These are phyloP conservation scores for Listronotus oregonensis DNA, from an alignment of 1,140 invertebrate genomes.

Conservation along the genomic window DNA sequence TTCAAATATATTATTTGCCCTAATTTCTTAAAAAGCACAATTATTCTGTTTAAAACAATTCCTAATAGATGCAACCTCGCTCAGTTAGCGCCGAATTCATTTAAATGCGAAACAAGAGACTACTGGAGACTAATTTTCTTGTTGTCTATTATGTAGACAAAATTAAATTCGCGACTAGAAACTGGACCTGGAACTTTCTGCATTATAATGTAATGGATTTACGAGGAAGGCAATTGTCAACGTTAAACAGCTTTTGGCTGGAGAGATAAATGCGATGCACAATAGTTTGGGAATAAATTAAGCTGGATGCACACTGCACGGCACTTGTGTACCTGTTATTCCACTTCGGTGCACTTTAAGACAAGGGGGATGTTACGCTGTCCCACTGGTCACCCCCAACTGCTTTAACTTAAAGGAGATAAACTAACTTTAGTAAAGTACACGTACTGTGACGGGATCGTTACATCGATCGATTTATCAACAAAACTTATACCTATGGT, in stretches of 20 bases:
- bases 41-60: no score
- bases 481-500: no score
- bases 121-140: no score
- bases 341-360: constrained; percentile 27
- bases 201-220: constrained; percentile 30
- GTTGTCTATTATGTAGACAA: no score
- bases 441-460: no score
- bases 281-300: constrained; percentile 43
- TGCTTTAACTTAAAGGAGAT: constrained; percentile 13
- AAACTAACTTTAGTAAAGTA: background rate
- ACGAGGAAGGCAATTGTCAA: constrained; percentile 37
- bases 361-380: constrained; percentile 8
- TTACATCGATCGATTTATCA: no score
- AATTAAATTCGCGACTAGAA: background rate
- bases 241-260: constrained; percentile 41
- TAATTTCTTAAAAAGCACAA: no score
- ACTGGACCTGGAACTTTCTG: constrained; percentile 21
- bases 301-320: constrained; percentile 28
- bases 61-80: no score
- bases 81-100: no score
- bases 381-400: constrained; percentile 9
- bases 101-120: no score
- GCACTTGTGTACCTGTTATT: constrained; percentile 44
- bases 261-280: constrained; percentile 40
- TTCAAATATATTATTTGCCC: no score